Evolutionary conservation across 1,140 invertebrate species (phyloP).

Genomic region (Coenobita brevimanus): DNA sequence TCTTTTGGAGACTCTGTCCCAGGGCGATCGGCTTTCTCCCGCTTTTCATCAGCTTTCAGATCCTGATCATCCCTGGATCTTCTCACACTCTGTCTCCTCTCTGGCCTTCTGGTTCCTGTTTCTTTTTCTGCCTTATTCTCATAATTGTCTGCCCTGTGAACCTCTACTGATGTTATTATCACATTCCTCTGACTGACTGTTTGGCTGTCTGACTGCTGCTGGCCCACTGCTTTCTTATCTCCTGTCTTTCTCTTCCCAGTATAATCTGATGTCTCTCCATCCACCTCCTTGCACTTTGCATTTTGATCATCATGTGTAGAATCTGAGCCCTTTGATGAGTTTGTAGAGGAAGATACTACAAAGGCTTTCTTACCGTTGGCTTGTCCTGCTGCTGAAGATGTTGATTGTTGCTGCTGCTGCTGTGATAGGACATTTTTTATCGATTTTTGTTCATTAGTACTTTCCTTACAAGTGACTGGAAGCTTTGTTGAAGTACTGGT

Average conservation of each 20-base stretch:
- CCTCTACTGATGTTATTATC: slow-evolving; percentile 50
- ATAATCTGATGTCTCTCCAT: not conserved
- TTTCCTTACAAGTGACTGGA: too few relatives aligned
- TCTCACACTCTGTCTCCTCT: slow-evolving; percentile 52
- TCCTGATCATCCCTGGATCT: slow-evolving; percentile 50
- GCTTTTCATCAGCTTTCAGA: slow-evolving; percentile 26
- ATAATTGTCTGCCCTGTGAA: slow-evolving; percentile 48
- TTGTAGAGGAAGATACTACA: too few relatives aligned
- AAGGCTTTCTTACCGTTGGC: too few relatives aligned
- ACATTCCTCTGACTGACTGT: slow-evolving; percentile 44
- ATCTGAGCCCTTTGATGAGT: too few relatives aligned
- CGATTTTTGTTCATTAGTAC: too few relatives aligned
- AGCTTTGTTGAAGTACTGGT: too few relatives aligned
- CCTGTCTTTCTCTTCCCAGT: not conserved
- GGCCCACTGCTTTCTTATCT: not conserved
- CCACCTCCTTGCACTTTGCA: not conserved
- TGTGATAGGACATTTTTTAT: too few relatives aligned
- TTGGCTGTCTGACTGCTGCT: not conserved
- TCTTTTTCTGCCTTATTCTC: slow-evolving; percentile 23
- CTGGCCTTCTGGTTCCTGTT: slow-evolving; percentile 1
- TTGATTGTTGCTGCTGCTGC: too few relatives aligned
- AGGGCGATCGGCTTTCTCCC: slow-evolving; percentile 36
- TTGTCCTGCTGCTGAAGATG: too few relatives aligned
- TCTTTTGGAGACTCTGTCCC: slow-evolving; percentile 34
- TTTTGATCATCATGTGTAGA: too few relatives aligned